Evolutionary conservation across 2,113 vertebrate species (phyloP).

Genomic region (Carassius gibelio): DNA sequence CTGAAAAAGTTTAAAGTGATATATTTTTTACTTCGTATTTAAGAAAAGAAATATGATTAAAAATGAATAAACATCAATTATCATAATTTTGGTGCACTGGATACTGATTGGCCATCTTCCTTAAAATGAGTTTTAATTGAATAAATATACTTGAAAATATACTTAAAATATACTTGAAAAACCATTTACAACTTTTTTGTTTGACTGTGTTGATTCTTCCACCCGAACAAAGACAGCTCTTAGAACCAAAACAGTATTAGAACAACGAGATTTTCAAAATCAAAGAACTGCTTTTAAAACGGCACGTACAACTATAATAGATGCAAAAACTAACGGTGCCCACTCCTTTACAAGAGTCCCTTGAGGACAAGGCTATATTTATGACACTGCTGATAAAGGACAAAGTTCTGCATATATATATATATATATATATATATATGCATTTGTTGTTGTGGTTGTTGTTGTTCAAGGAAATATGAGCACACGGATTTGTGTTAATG

Average conservation of each 20-base stretch:
- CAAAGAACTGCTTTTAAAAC: not conserved
- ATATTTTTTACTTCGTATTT: no score
- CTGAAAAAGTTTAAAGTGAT: no score
- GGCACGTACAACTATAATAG: not conserved
- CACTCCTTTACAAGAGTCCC: not conserved
- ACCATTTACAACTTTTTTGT: no score
- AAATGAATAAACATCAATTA: no score
- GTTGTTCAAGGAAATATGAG: conserved; percentile 24
- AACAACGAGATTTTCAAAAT: not conserved
- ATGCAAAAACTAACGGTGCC: not conserved
- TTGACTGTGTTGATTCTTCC: no score
- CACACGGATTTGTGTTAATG: conserved; percentile 31
- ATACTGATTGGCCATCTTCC: no score
- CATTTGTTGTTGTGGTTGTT: not conserved
- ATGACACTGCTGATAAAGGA: not conserved
- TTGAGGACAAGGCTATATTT: not conserved
- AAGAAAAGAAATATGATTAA: no score
- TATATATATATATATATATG: not conserved
- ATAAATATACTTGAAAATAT: no score
- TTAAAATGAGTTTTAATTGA: no score
- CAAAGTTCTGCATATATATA: conserved; percentile 18
- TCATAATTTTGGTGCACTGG: no score
- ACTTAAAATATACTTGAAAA: no score
- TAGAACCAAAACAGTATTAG: not conserved
- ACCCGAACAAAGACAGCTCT: no score